Evolutionary conservation across 2,888 invertebrate species (phyloP).

Genomic region (Sarcophaga subvicina): DNA sequence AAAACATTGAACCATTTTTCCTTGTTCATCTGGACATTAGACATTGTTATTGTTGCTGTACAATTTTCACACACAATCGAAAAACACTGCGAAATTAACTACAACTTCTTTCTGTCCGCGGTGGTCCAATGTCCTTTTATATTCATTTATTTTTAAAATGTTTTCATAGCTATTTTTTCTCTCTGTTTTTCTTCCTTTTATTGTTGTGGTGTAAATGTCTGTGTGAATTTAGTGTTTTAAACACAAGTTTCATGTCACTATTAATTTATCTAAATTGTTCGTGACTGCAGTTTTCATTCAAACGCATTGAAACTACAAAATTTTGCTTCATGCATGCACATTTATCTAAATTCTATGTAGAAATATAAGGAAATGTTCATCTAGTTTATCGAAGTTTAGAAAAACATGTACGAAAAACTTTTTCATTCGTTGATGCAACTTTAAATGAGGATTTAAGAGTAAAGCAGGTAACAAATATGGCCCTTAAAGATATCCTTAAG

Average conservation of each 20-base stretch:
- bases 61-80: background rate
- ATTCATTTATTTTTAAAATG: too few species aligned
- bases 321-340: background rate
- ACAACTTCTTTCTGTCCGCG: too few species aligned
- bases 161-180: too few species aligned
- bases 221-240: background rate
- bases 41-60: too few species aligned
- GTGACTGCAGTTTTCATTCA: conserved; percentile 31
- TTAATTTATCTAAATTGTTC: conserved; percentile 39
- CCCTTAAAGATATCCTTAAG: too few species aligned
- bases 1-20: too few species aligned
- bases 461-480: background rate
- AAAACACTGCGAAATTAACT: background rate
- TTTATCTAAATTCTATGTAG: background rate
- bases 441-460: background rate
- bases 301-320: background rate
- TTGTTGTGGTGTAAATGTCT: background rate
- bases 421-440: background rate
- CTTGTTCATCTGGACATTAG: too few species aligned
- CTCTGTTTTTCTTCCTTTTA: too few species aligned
- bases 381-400: background rate
- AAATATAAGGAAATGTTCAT: background rate
- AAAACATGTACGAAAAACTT: background rate
- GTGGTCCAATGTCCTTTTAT: too few species aligned
- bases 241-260: conserved; percentile 31